phyloP scores from a whole-genome alignment of 2,888 invertebrate genomes.

The Sepiola atlantica region DNA sequence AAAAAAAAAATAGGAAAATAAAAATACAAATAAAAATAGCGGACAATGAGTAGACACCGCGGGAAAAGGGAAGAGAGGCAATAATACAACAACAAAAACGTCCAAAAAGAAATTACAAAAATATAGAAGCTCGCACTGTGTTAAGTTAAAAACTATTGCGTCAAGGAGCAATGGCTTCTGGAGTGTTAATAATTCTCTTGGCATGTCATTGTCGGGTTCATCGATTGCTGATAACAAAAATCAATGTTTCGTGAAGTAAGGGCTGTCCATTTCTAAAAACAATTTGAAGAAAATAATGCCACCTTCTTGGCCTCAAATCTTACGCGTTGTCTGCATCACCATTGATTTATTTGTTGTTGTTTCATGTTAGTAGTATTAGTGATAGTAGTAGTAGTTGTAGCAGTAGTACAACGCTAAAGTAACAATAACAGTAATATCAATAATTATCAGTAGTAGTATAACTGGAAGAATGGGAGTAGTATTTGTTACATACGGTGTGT shows the following conservation, averaged over 20 bases:
- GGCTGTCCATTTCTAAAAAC: conserved; percentile 2
- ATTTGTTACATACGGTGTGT: no score
- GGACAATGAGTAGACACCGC: not conserved
- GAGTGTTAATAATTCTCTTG: conserved; percentile 22
- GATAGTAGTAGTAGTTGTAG: no score
- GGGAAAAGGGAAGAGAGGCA: not conserved
- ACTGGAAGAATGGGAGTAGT: no score
- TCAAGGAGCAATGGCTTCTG: conserved; percentile 32
- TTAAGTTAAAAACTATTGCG: conserved; percentile 16
- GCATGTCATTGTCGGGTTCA: not conserved
- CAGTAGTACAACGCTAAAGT: no score
- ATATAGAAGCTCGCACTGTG: not conserved
- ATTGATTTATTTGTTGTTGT: not conserved
- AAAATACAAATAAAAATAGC: not conserved
- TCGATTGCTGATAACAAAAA: not conserved
- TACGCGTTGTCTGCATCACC: not conserved
- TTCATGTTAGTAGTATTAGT: no score
- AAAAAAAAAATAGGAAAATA: no score
- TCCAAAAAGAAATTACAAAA: no score
- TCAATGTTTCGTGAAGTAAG: not conserved
- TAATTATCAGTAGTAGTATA: no score
- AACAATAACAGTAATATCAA: no score
- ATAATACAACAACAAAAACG: not conserved
- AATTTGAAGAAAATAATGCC: conserved; percentile 32
- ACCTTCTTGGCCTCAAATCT: not conserved